Evolutionary conservation across 2,888 invertebrate genomes (phyloP).

Genomic region (Nemotelus pantherinus): DNA sequence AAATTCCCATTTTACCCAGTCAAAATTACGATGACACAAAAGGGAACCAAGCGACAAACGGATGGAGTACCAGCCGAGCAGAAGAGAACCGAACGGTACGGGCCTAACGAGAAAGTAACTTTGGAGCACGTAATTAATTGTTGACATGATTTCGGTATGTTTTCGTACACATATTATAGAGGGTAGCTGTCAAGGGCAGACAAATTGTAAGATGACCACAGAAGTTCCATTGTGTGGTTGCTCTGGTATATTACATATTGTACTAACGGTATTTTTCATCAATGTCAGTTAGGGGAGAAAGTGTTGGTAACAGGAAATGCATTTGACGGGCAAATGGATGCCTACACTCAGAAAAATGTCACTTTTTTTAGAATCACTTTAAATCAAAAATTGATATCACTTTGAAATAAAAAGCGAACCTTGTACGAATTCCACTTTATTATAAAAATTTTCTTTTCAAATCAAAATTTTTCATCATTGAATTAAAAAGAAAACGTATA

Average conservation of each 20-base stretch:
- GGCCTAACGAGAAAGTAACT: slow-evolving; percentile 10
- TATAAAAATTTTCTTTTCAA: too few species aligned
- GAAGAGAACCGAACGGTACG: background rate
- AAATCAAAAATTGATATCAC: too few species aligned
- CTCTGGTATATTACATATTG: background rate
- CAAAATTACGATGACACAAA: slow-evolving; percentile 36
- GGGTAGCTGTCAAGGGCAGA: slow-evolving; percentile 35
- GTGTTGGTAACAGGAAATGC: too few species aligned
- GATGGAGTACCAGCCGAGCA: background rate
- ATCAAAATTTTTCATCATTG: too few species aligned
- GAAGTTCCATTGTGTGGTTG: slow-evolving; percentile 38
- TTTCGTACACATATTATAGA: slow-evolving; percentile 23
- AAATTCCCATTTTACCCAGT: slow-evolving; percentile 42
- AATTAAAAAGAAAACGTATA: too few species aligned
- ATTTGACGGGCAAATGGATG: too few species aligned
- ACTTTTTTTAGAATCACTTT: too few species aligned
- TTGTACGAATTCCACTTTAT: too few species aligned
- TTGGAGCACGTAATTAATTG: slow-evolving; percentile 42
- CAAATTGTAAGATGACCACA: slow-evolving; percentile 39
- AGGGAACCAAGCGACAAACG: slow-evolving; percentile 2
- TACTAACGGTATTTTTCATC: too few species aligned
- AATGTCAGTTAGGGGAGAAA: too few species aligned
- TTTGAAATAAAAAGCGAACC: too few species aligned
- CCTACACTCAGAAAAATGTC: too few species aligned
- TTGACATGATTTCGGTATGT: slow-evolving; percentile 43